Evolutionary conservation across 2,888 invertebrate species (phyloP), one percentile per base, ranked within the genome.

Genomic region (Agrochola lota): DNA sequence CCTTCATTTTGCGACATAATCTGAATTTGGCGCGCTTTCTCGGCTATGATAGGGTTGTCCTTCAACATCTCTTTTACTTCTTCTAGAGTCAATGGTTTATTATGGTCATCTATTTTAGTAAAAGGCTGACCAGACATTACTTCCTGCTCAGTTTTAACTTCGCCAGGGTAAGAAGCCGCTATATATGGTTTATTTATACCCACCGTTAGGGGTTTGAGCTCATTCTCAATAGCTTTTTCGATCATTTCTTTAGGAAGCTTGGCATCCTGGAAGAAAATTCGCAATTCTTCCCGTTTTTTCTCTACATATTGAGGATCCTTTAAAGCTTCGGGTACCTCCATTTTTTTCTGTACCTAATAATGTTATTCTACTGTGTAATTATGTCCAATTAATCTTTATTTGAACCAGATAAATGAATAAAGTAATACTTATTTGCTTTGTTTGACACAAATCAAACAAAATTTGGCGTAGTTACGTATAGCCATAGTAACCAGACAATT

Each of bases 61-160:
- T 94, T 94, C 6, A 96, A 68, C 86, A 93, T 89, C 71, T 92
- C 89, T 79, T 92, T 95, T 77, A 95, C 92, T 91, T 96, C 94
- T 69, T 95, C 93, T 0, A 71, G 68, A 2, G 92, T 90, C 23
- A 95, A 85, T 15, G 95, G 96, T 74, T 90, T 94, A 46, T 88
- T 92, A n/a, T 91, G 88, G 70, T 95, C 94, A 64, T 92, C 93
- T 63, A 96, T 85, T 72, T 93, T 85, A 11, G 95, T 95, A 83
- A 96, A 96, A 5, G 96, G 96, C 82, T 96, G 96, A 1, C 96
- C 96, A 60, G 94, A 92, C 96, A 96, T 95, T 9, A 96, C 95
- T 85, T 96, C 96, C 81, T 94, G 95, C 80, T 96, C 96, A 0
- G 95, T 92, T 85, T 93, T 94, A 1, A 94, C 86, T 81, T 92